phyloP scores from a whole-genome alignment of 92 coral and sea anemone species.

The Phenganax stokvisi region DNA sequence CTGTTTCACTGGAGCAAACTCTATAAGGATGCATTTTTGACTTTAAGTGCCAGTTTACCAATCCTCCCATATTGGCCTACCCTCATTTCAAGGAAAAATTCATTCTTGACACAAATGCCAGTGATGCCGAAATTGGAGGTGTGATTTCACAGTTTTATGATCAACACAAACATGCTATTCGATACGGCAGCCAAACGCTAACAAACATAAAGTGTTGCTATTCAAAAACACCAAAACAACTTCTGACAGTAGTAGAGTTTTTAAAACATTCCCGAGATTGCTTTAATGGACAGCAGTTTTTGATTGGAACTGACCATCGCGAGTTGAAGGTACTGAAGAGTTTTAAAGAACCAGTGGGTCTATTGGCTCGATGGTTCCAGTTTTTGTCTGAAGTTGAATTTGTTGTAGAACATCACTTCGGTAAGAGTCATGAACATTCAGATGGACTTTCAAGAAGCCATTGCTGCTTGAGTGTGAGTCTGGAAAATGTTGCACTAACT shows the following conservation, averaged over 20 bases:
- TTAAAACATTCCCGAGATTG: neutral
- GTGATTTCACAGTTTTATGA: constrained; percentile 4
- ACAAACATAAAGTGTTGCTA: neutral
- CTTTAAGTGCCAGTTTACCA: neutral
- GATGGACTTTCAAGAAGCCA: constrained; percentile 1
- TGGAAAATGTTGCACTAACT: neutral
- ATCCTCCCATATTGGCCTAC: neutral
- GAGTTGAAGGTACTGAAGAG: too few relatives aligned
- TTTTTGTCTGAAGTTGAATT: constrained; percentile 11
- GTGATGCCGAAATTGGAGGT: constrained; percentile 4
- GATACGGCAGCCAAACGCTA: constrained; percentile 6
- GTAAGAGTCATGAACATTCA: neutral
- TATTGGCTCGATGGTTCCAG: neutral
- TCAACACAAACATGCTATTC: neutral
- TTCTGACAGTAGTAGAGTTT: neutral
- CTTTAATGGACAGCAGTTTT: neutral
- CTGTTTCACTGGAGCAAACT: neutral
- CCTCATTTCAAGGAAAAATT: constrained; percentile 1
- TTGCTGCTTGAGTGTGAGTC: neutral
- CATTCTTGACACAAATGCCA: constrained; percentile 18
- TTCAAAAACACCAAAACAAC: constrained; percentile 11
- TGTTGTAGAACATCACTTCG: constrained; percentile 1
- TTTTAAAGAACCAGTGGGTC: constrained; percentile 13
- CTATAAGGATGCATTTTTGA: neutral
- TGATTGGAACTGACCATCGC: neutral